Evolutionary conservation across 1,140 invertebrate genomes (phyloP).

Genomic region (Drosophila tsacasi): DNA sequence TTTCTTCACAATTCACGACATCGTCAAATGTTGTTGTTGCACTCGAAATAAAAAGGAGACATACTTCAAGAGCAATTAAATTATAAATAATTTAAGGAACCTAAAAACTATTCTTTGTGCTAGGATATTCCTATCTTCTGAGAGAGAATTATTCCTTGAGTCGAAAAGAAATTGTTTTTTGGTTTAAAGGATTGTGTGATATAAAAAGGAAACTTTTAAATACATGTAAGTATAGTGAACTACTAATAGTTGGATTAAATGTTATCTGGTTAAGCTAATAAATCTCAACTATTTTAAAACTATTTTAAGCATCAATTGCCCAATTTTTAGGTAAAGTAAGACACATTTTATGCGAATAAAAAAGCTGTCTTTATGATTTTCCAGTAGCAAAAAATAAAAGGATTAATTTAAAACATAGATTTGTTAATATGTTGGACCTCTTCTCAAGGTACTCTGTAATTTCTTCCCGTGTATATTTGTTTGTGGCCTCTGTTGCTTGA

Average conservation of each 20-base stretch:
- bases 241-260: too few relatives aligned
- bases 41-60: neutral
- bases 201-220: neutral
- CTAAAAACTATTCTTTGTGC: neutral
- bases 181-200: neutral
- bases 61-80: neutral
- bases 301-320: too few relatives aligned
- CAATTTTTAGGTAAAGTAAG: too few relatives aligned
- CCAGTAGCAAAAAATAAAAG: too few relatives aligned
- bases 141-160: neutral
- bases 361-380: too few relatives aligned
- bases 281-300: too few relatives aligned
- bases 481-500: slow-evolving; percentile 53
- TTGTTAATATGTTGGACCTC: neutral
- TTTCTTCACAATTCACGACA: slow-evolving; percentile 79
- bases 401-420: neutral
- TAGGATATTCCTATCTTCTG: neutral
- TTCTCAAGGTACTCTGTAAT: neutral
- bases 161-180: too few relatives aligned
- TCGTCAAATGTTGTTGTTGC: slow-evolving; percentile 37
- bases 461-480: slow-evolving; percentile 16
- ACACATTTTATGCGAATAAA: too few relatives aligned
- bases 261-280: too few relatives aligned
- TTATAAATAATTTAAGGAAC: too few relatives aligned
- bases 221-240: neutral